These are phyloP conservation scores for Heliconius hewitsoni DNA, from an alignment of 1,140 invertebrate genomes.

Conservation along the genomic window DNA sequence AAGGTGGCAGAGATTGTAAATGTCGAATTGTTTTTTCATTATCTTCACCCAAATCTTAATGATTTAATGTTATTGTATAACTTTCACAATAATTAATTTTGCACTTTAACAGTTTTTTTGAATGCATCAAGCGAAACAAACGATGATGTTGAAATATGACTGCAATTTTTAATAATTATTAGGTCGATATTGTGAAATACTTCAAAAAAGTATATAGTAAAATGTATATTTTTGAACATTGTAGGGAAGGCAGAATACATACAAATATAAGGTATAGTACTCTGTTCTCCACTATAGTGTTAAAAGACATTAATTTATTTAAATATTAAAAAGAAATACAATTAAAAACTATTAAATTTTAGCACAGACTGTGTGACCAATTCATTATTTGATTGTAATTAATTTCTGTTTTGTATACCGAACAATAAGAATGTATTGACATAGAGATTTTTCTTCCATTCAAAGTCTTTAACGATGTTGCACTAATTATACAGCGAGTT, in stretches of 20 bases:
- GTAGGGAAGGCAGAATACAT: too few relatives aligned
- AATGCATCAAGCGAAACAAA: slow-evolving; percentile 5
- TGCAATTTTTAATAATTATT: neutral
- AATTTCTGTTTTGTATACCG: neutral
- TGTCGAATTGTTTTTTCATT: neutral
- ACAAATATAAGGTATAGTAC: too few relatives aligned
- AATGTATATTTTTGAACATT: too few relatives aligned
- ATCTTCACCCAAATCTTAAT: neutral
- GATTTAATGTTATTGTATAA: slow-evolving; percentile 2
- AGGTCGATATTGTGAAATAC: neutral
- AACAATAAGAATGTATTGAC: neutral
- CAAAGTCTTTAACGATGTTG: slow-evolving; percentile 3
- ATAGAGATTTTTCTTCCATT: neutral
- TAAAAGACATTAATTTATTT: too few relatives aligned
- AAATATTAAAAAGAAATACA: too few relatives aligned
- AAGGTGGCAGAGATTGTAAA: neutral
- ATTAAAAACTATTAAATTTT: neutral
- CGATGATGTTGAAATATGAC: neutral
- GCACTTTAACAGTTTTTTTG: neutral
- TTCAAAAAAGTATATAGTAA: too few relatives aligned
- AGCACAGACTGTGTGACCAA: neutral
- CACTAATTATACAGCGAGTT: slow-evolving; percentile 28
- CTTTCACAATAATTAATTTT: slow-evolving; percentile 13
- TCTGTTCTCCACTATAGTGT: too few relatives aligned
- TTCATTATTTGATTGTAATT: neutral